Evolutionary conservation across 2,797 vertebrate species (phyloP), one percentile per base, ranked within the genome.

Genomic region (Peromyscus eremicus): DNA sequence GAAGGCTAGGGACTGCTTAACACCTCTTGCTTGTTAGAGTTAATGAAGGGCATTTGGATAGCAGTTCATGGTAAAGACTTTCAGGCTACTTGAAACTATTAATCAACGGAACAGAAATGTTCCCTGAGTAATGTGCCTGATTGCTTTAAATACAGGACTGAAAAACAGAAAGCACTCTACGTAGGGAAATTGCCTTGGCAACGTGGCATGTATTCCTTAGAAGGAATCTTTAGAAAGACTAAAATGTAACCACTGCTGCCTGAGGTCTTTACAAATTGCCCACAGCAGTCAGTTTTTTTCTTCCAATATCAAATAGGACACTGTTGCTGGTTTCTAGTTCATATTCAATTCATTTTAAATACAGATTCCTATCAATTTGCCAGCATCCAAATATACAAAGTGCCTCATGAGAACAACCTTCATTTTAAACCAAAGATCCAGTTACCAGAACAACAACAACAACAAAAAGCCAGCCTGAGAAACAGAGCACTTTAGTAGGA

Each of bases 261-360:
- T 94, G n/a, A 94, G 89, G 80, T 95, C 68, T 94, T 75, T 94
- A 64, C 57, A 95, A 68, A 95, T 89, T 94, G 19, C 52, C 55
- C 70, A 84, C 19, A 84, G 40, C 25, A 12, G 91, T 95, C 76
- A 85, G 49, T 66, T 88, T 92, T 92, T 95, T 90, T 21, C 40
- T 19, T 40, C 52, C 86, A 92, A 1, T 83, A 94, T 96, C 92
- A 96, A 96, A 91, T 73, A 93, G 43, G 37, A 93, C 92, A 37
- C 55, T 60, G 25, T 55, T 95, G 49, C 34, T 95, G 81, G 81
- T 95, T 98, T 96, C 85, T 60, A 79, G 43, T 92, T 80, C 91
- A 96, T 62, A 90, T 89, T 94, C 46, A 77, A 96, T 95, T 70
- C 16, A 93, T 83, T 96, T 96, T n/a, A 97, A 96, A 97, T 71